These are phyloP conservation scores for Loxodonta africana DNA, from an alignment of 2,113 vertebrate species.

Conservation along the genomic window DNA sequence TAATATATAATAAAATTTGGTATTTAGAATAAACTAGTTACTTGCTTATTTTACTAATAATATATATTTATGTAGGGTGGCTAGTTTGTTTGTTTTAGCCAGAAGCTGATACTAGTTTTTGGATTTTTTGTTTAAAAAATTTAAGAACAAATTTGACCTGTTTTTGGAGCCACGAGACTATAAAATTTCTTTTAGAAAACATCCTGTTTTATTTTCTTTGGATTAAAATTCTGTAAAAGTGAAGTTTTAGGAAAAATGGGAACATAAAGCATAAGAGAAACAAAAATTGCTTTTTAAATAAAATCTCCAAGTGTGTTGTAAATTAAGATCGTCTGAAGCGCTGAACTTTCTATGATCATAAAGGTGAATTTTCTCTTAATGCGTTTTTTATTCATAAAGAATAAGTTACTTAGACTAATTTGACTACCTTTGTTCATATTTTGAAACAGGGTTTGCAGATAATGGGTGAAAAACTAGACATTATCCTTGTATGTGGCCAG, in stretches of 20 bases:
- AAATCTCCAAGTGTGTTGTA: conserved; percentile 28
- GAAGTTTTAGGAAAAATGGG: conserved; percentile 36
- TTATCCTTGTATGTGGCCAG: not conserved
- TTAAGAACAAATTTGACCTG: not conserved
- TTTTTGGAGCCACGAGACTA: not conserved
- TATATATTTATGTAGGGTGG: conserved; percentile 4
- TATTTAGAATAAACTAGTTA: not conserved
- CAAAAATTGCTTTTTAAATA: conserved; percentile 40
- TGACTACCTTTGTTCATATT: conserved; percentile 30
- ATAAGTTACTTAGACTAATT: conserved; percentile 10
- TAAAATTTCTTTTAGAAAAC: conserved; percentile 38
- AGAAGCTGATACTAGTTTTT: not conserved
- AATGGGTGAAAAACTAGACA: not conserved
- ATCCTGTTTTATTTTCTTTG: conserved; percentile 12
- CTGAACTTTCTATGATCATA: conserved; percentile 23
- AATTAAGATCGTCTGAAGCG: conserved; percentile 55
- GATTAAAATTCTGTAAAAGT: conserved; percentile 45
- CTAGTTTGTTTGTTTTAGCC: conserved; percentile 40
- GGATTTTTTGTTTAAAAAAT: conserved; percentile 51
- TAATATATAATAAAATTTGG: not conserved
- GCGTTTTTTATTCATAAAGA: conserved; percentile 38
- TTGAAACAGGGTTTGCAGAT: conserved; percentile 11
- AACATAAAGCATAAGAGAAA: conserved; percentile 45
- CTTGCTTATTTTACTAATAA: conserved; percentile 28
- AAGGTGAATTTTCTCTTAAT: conserved; percentile 29